phyloP scores from a whole-genome alignment of 2,113 vertebrate species.

The Andinoacara biseriatus region DNA sequence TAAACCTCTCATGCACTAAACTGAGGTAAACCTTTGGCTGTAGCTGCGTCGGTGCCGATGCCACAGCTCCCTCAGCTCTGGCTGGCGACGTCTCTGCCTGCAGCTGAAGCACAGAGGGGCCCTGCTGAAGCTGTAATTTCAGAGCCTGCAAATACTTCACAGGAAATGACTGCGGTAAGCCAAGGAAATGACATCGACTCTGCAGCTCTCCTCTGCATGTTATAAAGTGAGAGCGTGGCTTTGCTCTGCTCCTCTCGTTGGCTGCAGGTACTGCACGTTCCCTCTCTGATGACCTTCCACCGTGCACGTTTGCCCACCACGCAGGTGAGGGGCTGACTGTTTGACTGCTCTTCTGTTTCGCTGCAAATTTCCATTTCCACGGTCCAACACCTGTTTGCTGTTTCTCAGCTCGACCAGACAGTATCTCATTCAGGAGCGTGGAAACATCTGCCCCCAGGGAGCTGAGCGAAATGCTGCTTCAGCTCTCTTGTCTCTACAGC shows the following conservation, averaged over 20 bases:
- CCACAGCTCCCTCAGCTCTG: conserved; percentile 29
- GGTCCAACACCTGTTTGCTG: conserved; percentile 51
- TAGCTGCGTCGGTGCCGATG: conserved; percentile 29
- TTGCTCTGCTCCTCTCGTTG: neutral
- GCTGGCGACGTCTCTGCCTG: conserved; percentile 24
- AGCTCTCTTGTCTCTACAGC: conserved; percentile 17
- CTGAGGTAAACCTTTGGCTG: neutral
- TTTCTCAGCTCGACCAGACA: conserved; percentile 31
- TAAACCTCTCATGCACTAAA: conserved; percentile 7
- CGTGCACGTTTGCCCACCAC: neutral
- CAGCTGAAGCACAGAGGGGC: conserved; percentile 47
- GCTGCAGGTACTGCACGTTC: neutral
- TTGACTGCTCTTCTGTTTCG: neutral
- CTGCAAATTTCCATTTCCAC: conserved; percentile 36
- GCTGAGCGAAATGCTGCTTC: conserved; percentile 24
- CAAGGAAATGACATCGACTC: conserved; percentile 72
- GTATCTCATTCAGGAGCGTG: conserved; percentile 30
- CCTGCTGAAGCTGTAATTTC: conserved; percentile 70
- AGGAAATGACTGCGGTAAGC: conserved; percentile 81
- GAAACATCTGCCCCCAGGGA: conserved; percentile 24
- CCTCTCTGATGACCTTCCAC: conserved; percentile 21
- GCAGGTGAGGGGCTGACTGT: conserved; percentile 33
- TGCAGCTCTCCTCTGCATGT: conserved; percentile 16
- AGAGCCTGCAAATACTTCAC: conserved; percentile 74
- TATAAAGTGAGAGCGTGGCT: neutral